Evolutionary conservation across 2,797 vertebrate species (phyloP).

Genomic region (Gallirallus australis): DNA sequence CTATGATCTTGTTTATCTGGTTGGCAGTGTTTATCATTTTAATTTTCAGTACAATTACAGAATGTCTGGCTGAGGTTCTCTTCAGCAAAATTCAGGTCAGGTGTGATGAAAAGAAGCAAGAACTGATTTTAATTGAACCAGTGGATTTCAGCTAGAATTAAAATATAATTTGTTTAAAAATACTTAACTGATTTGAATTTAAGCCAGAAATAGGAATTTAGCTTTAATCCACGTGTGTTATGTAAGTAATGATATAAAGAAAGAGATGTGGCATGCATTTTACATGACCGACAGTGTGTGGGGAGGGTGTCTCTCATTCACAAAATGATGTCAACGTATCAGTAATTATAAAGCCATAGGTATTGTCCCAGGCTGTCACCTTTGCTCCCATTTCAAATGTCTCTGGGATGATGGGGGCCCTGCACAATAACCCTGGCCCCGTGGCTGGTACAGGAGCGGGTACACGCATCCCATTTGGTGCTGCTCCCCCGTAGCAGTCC

Average conservation of each 20-base stretch:
- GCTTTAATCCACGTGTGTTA: not conserved
- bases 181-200: constrained; percentile 20
- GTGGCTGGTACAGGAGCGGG: not conserved
- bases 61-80: not conserved
- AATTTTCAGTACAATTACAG: not conserved
- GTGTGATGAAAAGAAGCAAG: not conserved
- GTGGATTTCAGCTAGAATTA: constrained; percentile 30
- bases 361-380: not conserved
- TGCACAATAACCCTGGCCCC: not conserved
- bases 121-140: constrained; percentile 2
- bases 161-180: constrained; percentile 52
- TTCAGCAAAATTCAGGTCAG: not conserved
- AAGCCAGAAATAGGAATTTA: constrained; percentile 18
- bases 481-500: not conserved
- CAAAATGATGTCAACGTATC: not conserved
- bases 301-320: not conserved
- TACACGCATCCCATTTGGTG: not conserved
- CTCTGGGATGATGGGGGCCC: not conserved
- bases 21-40: not conserved
- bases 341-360: not conserved
- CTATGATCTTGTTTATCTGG: not conserved
- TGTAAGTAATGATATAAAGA: not conserved
- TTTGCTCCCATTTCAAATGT: not conserved
- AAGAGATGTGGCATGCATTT: not conserved
- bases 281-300: not conserved